phyloP scores from a whole-genome alignment of 2,888 invertebrate genomes.

The Parnassius smintheus region DNA sequence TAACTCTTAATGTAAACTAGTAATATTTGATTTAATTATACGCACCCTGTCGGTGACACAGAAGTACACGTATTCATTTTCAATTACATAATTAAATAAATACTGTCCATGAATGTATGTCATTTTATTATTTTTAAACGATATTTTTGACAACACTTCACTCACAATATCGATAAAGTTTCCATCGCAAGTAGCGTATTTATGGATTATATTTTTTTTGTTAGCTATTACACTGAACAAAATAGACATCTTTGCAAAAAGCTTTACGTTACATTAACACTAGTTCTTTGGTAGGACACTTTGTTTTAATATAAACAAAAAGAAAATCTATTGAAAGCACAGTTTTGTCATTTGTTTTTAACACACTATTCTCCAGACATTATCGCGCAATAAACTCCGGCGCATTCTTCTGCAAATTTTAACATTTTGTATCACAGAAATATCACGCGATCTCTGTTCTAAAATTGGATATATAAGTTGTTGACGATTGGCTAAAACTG shows the following conservation, averaged over 20 bases:
- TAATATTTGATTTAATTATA: constrained; percentile 32
- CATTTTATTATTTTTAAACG: constrained; percentile 89
- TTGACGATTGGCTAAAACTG: constrained; percentile 49
- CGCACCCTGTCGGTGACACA: constrained; percentile 96
- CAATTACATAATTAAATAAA: constrained; percentile 91
- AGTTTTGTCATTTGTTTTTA: not conserved
- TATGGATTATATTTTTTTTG: constrained; percentile 88
- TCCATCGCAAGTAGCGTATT: constrained; percentile 94
- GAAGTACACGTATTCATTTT: constrained; percentile 91
- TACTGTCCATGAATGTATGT: constrained; percentile 88
- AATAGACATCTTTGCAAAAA: constrained; percentile 86
- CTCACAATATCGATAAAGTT: constrained; percentile 96
- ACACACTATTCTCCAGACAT: not conserved
- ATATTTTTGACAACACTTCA: constrained; percentile 90
- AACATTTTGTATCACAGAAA: constrained; percentile 42
- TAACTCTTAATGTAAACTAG: too few relatives aligned
- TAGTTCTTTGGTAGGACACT: not conserved
- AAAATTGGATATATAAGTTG: constrained; percentile 46
- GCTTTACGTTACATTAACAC: not conserved
- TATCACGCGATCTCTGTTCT: constrained; percentile 47
- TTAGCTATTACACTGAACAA: constrained; percentile 93
- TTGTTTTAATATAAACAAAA: too few relatives aligned
- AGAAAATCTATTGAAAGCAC: too few relatives aligned
- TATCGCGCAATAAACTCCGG: constrained; percentile 21
- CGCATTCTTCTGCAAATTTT: constrained; percentile 40